Conservation (phyloP, 2,113 vertebrate genomes). For the Apaloderma vittatum region DNA sequence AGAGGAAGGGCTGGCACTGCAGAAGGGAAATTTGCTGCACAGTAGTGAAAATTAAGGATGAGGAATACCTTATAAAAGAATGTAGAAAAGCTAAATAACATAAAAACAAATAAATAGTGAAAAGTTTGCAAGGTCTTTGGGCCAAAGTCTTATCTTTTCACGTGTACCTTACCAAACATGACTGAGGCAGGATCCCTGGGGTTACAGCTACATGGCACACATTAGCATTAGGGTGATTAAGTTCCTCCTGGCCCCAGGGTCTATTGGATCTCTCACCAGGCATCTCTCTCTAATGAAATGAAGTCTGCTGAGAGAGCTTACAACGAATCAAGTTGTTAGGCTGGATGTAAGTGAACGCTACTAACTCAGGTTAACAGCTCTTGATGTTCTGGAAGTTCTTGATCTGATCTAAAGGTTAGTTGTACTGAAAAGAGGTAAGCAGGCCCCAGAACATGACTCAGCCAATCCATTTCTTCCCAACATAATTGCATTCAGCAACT, state of each 20-base stretch:
- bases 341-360: not conserved
- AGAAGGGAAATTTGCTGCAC: not conserved
- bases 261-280: not conserved
- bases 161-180: not conserved
- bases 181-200: rapidly evolving
- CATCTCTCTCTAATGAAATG: not conserved
- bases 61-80: not conserved
- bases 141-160: not conserved
- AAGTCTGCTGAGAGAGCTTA: not conserved
- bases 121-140: not conserved
- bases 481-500: not conserved
- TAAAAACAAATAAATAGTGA: not conserved
- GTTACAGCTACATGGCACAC: not conserved
- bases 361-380: not conserved
- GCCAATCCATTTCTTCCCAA: not conserved
- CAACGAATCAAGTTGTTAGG: rapidly evolving
- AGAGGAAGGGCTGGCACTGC: not conserved
- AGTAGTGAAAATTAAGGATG: not conserved
- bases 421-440: not conserved
- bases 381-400: not conserved
- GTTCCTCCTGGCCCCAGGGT: not conserved
- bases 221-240: not conserved
- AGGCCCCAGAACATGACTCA: not conserved
- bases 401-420: not conserved
- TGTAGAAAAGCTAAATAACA: not conserved